Evolutionary conservation across 37 sponge, comb jelly and placozoan species (phyloP).

Genomic region (Haliclona indistincta): DNA sequence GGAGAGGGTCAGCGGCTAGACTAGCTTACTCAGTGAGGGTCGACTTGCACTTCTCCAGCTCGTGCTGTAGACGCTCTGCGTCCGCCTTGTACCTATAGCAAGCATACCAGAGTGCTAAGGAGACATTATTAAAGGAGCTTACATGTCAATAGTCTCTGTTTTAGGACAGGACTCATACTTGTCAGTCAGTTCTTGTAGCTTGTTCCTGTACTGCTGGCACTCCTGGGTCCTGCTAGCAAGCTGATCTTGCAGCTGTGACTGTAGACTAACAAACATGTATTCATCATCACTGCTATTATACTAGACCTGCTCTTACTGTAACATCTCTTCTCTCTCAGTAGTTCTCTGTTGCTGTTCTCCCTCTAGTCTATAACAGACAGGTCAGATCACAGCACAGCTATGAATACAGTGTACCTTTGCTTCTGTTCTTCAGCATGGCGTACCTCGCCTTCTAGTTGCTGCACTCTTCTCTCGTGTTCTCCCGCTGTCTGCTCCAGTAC

Average conservation of each 20-base stretch:
- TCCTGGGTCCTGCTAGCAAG: not conserved
- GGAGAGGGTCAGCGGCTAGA: too few relatives aligned
- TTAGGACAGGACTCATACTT: slow-evolving; percentile 31
- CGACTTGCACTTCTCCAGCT: slow-evolving; percentile 39
- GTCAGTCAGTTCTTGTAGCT: slow-evolving; percentile 21
- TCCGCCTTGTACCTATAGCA: slow-evolving; percentile 28
- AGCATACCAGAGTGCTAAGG: not conserved
- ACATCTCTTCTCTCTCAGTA: not conserved
- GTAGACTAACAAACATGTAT: not conserved
- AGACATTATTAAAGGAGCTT: not conserved
- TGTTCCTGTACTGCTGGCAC: not conserved
- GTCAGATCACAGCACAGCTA: not conserved
- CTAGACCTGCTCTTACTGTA: not conserved
- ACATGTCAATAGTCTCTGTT: slow-evolving; percentile 31
- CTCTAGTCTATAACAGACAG: not conserved
- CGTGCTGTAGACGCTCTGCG: slow-evolving; percentile 8
- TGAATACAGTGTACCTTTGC: not conserved
- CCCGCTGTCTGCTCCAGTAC: slow-evolving; percentile 46
- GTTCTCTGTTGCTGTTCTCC: not conserved
- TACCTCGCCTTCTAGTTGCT: not conserved
- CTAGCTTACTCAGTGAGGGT: slow-evolving; percentile 28
- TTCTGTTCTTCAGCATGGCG: not conserved
- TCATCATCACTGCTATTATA: not conserved
- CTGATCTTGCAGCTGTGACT: slow-evolving; percentile 27
- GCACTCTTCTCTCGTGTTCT: slow-evolving; percentile 36